Evolutionary conservation across 2,113 vertebrate genomes (phyloP).

Genomic region (Myrmecophaga tridactyla): DNA sequence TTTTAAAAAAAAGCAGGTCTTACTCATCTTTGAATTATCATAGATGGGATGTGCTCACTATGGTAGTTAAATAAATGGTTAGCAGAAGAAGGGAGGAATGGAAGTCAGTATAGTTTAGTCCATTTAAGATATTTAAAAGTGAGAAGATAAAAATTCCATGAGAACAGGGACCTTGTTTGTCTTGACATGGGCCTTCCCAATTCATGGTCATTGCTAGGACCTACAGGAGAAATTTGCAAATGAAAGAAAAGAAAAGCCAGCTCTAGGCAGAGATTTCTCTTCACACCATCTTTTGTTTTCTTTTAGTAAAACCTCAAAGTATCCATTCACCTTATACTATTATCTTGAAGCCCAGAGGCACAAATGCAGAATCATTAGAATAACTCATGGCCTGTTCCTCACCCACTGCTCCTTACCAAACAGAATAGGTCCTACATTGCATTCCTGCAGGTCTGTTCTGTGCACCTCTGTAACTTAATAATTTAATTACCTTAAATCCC

Average conservation of each 20-base stretch:
- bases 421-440: neutral
- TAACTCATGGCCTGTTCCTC: neutral
- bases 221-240: neutral
- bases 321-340: neutral
- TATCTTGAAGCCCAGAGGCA: neutral
- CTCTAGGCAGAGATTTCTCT: neutral
- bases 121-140: neutral
- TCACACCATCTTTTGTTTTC: neutral
- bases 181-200: neutral
- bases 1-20: neutral
- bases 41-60: neutral
- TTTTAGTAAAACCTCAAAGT: neutral
- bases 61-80: neutral
- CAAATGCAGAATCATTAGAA: too few species aligned
- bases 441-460: neutral
- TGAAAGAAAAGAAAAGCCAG: neutral
- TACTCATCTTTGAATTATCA: neutral
- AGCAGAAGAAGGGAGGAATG: neutral
- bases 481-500: neutral
- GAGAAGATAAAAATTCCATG: neutral
- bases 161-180: too few species aligned
- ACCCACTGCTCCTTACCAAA: neutral
- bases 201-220: neutral
- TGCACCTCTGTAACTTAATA: neutral
- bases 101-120: neutral